Conservation (phyloP, 2,113 vertebrate species). For the Mystacornis crossleyi region DNA sequence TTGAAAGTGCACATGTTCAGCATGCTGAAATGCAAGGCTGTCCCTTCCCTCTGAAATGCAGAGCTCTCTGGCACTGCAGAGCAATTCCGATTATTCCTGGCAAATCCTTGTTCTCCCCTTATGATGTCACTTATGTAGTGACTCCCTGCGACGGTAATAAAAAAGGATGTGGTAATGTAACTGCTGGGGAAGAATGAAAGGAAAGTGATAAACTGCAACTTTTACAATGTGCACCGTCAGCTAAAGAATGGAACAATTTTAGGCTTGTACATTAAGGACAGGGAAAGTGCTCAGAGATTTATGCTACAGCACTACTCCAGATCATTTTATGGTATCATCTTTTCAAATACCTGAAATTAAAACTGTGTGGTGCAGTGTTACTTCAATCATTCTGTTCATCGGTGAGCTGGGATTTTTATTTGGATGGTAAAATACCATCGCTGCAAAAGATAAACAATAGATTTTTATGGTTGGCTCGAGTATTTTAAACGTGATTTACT, state of each 20-base stretch:
- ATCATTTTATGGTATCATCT: slow-evolving; percentile 20
- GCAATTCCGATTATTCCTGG: background rate
- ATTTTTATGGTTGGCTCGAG: background rate
- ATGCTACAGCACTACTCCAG: background rate
- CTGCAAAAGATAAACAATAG: background rate
- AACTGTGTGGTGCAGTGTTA: background rate
- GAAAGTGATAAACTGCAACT: slow-evolving; percentile 41
- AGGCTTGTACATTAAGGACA: slow-evolving; percentile 18
- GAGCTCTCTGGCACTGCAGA: background rate
- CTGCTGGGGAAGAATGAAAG: slow-evolving; percentile 4
- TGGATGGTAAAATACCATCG: background rate
- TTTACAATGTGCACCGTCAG: slow-evolving; percentile 51
- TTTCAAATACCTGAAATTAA: slow-evolving; percentile 49
- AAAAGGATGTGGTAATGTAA: background rate
- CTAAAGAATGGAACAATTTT: slow-evolving; percentile 57
- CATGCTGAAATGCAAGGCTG: slow-evolving; percentile 26
- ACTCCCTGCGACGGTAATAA: background rate
- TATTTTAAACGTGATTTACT: slow-evolving; percentile 29
- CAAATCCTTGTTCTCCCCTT: background rate
- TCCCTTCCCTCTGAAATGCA: background rate
- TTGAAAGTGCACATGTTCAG: slow-evolving; percentile 39
- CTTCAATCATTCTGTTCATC: slow-evolving; percentile 1
- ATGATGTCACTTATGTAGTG: slow-evolving; percentile 1
- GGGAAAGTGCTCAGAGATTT: slow-evolving; percentile 22
- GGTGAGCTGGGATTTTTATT: slow-evolving; percentile 4